Conservation (phyloP, 2,797 vertebrate species). For the Malurus leucopterus region DNA sequence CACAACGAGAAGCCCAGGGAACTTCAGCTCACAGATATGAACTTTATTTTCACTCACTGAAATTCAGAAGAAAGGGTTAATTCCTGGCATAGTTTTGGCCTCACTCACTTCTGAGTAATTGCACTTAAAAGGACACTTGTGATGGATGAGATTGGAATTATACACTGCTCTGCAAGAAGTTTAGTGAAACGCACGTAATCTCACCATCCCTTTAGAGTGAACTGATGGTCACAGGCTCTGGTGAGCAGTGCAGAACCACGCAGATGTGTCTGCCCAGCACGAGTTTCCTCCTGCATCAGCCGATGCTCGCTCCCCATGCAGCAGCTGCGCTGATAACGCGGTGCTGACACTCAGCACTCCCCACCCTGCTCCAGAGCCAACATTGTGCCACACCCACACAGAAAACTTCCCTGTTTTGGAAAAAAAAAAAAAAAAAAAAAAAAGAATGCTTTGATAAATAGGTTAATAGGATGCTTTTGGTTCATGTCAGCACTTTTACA, state of each 20-base stretch:
- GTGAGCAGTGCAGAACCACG: not conserved
- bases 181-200: not conserved
- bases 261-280: not conserved
- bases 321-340: rapidly evolving
- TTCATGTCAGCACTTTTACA: not conserved
- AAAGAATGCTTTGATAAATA: not conserved
- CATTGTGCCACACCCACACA: not conserved
- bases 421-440: not conserved
- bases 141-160: not conserved
- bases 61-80: not conserved
- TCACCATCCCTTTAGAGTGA: not conserved
- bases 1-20: not conserved
- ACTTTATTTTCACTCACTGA: not conserved
- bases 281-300: not conserved
- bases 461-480: not conserved
- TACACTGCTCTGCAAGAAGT: not conserved
- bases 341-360: not conserved
- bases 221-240: not conserved
- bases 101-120: not conserved
- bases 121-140: not conserved
- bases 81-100: not conserved
- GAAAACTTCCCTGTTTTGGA: not conserved
- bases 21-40: not conserved
- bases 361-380: not conserved
- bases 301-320: not conserved